Evolutionary conservation across 2,113 vertebrate species (phyloP), one percentile per base, ranked within the genome.

Genomic region (Uropsilus gracilis): DNA sequence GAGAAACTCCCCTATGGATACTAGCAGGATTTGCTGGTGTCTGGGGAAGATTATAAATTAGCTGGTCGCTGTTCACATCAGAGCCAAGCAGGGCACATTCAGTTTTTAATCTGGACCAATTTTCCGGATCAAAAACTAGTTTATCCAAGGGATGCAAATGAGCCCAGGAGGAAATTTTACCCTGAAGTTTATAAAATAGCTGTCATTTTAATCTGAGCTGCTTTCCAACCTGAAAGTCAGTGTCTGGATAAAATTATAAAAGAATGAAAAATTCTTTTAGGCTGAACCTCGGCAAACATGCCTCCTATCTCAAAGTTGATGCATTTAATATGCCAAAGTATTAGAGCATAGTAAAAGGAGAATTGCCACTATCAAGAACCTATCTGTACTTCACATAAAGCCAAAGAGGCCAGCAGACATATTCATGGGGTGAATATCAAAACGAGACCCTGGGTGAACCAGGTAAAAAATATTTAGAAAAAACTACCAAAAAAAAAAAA

Each of bases 91-190:
- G 83, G 72, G 59, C 89, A 95, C 82, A 72, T 69, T 94, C 80
- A 71, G 76, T 94, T 96, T 97, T 97, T 97, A 97, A 97, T 97
- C 94, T 96, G 93, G 97, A 96, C 94, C 95, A 94, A 97, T 97
- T 97, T 97, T 97, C 96, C 37, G 14, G 97, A 96, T 97, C 97
- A 97, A 97, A 97, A 97, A 95, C 94, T 83, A 89, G 91, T 82
- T 93, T 96, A 95, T 97, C 94, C 87, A 71, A 92, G 57, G 66
- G 97, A 97, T 96, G 92, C 95, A 94, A 97, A 95, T 96, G 94
- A 96, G 76, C 80, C 72, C 73, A 80, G 81, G 92, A 95, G 94
- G 77, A 87, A 93, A 94, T 68, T 93, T 77, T 89, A n/a, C 77
- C 89, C 85, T 82, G 72, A 91, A 96, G 92, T 97, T 96, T 96